Base-by-base conservation (phyloP, 2,888 invertebrate species). In the Bibio marci region DNA sequence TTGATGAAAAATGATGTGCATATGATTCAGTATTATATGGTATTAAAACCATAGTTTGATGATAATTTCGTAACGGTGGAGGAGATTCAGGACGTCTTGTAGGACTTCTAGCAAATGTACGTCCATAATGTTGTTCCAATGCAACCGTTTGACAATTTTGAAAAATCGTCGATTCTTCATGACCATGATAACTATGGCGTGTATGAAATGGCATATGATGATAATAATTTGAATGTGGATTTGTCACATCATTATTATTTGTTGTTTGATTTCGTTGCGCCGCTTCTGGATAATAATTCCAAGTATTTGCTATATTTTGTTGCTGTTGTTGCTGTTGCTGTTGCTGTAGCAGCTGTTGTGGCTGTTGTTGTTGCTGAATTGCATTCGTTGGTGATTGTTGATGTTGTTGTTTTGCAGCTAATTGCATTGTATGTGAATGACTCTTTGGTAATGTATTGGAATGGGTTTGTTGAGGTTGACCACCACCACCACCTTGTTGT, bases 41-140 rank as follows among this genome's bases (percentile, higher is more conserved):
- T 48, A 79, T 73, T 45, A 78, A 69, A 32, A 71, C 67, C 58
- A 78, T 70, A 2, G 77, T 71, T 54, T 78, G 76, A 45, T 78
- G 76, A 52, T 75, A 75, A 46, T 66, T 72, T 27, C 74, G 64
- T 42, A 77, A 67, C 1, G 79, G 78, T 1, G 79, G 77, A 6
- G 79, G 78, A 0, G 78, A 78, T 54, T 76, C 74, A 0, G 78
- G 76, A 15, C 77, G 62, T 15, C 61, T 45, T 2, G 59, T 62
- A 15, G 62, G 62, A 43, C 60, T 62, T 37, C 60, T 49, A 1
- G 59, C 65, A 43, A 60, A 65, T 28, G 59, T 56, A 45, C 35
- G 44, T 38, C 39, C 41, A 37, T 42, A 43, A 34, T 46, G 55
- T 43, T 47, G 54, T 41, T 46, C 51, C 52, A 59, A 51, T 10